Evolutionary conservation across 2,888 invertebrate species (phyloP).

Genomic region (Biston betularia): DNA sequence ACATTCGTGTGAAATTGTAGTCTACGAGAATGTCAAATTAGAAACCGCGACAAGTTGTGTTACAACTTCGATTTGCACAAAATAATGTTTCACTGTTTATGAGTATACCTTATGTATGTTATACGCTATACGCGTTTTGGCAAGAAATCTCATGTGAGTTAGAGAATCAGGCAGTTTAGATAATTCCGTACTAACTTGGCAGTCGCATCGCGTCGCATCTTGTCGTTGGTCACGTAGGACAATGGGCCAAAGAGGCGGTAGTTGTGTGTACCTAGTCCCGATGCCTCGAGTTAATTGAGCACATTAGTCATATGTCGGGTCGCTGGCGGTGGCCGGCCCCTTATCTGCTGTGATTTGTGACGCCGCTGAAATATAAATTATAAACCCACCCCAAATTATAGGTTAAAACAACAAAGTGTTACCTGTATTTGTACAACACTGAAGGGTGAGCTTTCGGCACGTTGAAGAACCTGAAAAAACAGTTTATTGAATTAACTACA

Average conservation of each 20-base stretch:
- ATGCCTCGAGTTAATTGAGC: constrained; percentile 74
- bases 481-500: constrained; percentile 3
- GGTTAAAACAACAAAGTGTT: constrained; percentile 56
- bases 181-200: no score
- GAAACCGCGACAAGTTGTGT: no score
- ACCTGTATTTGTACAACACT: constrained; percentile 50
- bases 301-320: constrained; percentile 77
- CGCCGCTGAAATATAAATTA: constrained; percentile 72
- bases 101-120: no score
- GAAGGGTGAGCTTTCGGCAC: constrained; percentile 34
- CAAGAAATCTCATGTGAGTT: no score
- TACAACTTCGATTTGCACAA: no score
- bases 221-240: no score
- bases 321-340: constrained; percentile 59
- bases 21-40: no score
- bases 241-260: constrained; percentile 30
- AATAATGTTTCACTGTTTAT: no score
- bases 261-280: constrained; percentile 46
- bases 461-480: constrained; percentile 22
- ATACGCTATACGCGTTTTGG: no score
- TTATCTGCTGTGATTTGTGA: constrained; percentile 80
- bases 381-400: constrained; percentile 60
- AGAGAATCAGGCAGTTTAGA: no score
- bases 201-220: no score
- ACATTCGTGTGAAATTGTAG: no score